Conservation (phyloP, 2,888 invertebrate genomes). For the Quadroppia sp. region DNA sequence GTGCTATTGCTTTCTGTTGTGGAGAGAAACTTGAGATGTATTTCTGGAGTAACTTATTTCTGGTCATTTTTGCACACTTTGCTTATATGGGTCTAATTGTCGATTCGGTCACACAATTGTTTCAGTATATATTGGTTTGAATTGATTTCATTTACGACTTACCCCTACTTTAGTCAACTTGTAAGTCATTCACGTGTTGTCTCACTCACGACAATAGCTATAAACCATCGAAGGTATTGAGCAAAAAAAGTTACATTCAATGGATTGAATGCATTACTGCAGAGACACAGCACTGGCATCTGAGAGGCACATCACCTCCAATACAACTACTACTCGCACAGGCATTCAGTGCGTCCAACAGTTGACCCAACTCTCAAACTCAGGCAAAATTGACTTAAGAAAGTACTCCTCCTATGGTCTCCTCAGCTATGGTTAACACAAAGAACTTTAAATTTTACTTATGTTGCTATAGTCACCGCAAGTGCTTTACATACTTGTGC, state of each 20-base stretch:
- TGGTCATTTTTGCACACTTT: conserved; percentile 7
- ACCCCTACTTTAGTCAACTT: conserved; percentile 22
- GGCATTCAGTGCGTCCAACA: background rate
- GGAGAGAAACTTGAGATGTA: conserved; percentile 32
- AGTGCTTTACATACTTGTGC: no score
- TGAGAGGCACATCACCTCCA: no score
- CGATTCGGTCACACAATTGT: conserved; percentile 7
- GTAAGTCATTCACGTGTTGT: conserved; percentile 33
- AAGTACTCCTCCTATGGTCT: conserved; percentile 14
- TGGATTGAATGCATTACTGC: no score
- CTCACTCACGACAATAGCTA: conserved; percentile 5
- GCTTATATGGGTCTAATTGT: background rate
- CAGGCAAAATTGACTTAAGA: conserved; percentile 20
- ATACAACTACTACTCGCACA: no score
- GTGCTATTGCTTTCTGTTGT: conserved; percentile 9
- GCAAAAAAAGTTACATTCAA: background rate
- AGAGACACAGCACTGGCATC: conserved; percentile 1
- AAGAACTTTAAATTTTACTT: conserved; percentile 31
- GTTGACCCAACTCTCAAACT: conserved; percentile 32
- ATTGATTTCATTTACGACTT: conserved; percentile 17
- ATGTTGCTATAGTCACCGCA: conserved; percentile 30
- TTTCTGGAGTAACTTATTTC: conserved; percentile 29
- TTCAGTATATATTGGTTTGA: background rate
- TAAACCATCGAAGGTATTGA: background rate
- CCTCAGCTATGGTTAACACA: conserved; percentile 21